phyloP scores from a whole-genome alignment of 2,888 invertebrate species.

The Crepidodera aurea region DNA sequence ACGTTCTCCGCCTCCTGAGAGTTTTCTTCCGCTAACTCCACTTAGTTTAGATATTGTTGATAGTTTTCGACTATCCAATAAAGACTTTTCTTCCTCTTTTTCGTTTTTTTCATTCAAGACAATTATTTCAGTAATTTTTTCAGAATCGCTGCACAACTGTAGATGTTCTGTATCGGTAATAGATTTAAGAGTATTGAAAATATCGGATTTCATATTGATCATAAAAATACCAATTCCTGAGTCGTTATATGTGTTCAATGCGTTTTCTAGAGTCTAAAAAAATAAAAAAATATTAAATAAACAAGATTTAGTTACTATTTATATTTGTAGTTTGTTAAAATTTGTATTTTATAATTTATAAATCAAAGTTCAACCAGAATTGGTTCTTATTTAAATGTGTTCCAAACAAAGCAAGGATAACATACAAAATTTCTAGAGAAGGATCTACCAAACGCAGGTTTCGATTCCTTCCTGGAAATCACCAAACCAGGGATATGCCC shows the following conservation, averaged over 20 bases:
- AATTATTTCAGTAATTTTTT: slow-evolving; percentile 33
- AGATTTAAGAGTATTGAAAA: slow-evolving; percentile 50
- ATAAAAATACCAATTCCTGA: slow-evolving; percentile 65
- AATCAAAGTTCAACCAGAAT: too few relatives aligned
- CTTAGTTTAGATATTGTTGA: slow-evolving; percentile 8
- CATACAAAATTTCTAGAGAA: too few relatives aligned
- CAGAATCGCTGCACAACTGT: slow-evolving; percentile 38
- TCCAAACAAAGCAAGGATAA: too few relatives aligned
- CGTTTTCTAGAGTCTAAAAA: slow-evolving; percentile 66
- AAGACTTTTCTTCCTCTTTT: slow-evolving; percentile 14
- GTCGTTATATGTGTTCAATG: slow-evolving; percentile 66
- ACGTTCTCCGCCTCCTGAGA: slow-evolving; percentile 17
- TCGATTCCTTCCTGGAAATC: too few relatives aligned
- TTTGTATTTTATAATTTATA: too few relatives aligned
- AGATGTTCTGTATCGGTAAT: slow-evolving; percentile 38
- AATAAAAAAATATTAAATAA: neutral
- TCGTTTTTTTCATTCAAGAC: neutral
- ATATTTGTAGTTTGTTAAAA: too few relatives aligned
- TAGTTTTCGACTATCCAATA: slow-evolving; percentile 24
- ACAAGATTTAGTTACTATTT: too few relatives aligned
- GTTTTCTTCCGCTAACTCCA: neutral
- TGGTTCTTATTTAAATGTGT: too few relatives aligned
- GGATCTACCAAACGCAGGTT: too few relatives aligned
- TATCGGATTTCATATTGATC: slow-evolving; percentile 56
- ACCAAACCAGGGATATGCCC: too few relatives aligned